Evolutionary conservation across 1,140 invertebrate genomes (phyloP), one percentile per base, ranked within the genome.

Genomic region (Microplitis demolitor): DNA sequence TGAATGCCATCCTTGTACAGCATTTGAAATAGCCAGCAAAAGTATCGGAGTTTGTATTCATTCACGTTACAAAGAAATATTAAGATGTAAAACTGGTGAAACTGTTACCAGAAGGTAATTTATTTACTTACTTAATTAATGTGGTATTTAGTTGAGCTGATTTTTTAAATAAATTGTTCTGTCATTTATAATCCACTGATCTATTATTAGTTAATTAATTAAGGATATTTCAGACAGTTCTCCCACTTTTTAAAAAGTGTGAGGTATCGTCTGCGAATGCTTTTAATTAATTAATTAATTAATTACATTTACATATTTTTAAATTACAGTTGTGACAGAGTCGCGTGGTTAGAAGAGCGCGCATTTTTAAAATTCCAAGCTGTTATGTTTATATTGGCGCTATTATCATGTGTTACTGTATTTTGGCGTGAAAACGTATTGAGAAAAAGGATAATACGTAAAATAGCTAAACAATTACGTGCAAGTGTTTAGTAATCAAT

Each of bases 301-400:
- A 33, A 51, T 9, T 66, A 56, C 24, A 54, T 35, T 5, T 24
- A 35, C 31, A 13, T 50, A 13, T 73, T 64, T 70, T 74, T 66
- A 9, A 45, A 45, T 87, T 89, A 71, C 76, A 89, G 91, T 79
- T 93, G 92, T 79, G 91, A 92, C 75, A 88, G 87, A 75, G 90
- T 92, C 13, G 90, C 89, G 14, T 93, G 91, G 87, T 87, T 94
- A 37, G 93, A 94, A 79, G 93, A 94, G 82, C 86, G 89, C 69
- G 90, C 91, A 56, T 97, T 95, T 85, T 95, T 95, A 90, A 92
- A 94, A 79, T 97, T 97, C 83, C 92, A 96, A 80, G 89, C 89
- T 11, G 90, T 92, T 73, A 92, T 93, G 84, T 92, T 95, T 78
- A 81, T 91, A 0, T 67, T 92, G 37, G 91, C 91, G 8, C 74